These are phyloP conservation scores for Ochotona curzoniae DNA, from an alignment of 2,113 vertebrate genomes.

Conservation along the genomic window DNA sequence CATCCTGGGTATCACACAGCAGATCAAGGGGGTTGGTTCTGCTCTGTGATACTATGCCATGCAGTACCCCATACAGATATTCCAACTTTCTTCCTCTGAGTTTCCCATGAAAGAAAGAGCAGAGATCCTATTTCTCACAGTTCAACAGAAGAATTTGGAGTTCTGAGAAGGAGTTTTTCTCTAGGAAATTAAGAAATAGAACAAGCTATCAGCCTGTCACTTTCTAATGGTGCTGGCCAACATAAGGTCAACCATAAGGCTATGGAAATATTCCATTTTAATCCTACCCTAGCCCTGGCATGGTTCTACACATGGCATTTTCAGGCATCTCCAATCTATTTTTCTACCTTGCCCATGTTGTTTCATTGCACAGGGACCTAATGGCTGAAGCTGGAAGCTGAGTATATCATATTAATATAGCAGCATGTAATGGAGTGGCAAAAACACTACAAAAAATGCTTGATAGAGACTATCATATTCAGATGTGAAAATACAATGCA, in stretches of 20 bases:
- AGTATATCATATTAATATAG: neutral
- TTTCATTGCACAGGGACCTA: neutral
- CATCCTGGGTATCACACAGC: neutral
- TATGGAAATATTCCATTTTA: neutral
- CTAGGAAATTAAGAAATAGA: conserved; percentile 40
- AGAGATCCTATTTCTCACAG: neutral
- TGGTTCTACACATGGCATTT: neutral
- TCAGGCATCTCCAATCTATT: neutral
- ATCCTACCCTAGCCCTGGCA: neutral
- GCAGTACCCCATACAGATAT: neutral
- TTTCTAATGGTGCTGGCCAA: neutral
- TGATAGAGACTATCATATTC: neutral
- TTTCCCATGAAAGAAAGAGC: neutral
- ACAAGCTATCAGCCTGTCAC: neutral
- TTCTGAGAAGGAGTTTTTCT: conserved; percentile 36
- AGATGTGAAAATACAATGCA: no score
- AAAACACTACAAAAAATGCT: neutral
- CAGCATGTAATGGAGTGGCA: neutral
- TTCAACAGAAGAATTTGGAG: conserved; percentile 22
- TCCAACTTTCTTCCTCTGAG: neutral
- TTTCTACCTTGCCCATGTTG: neutral
- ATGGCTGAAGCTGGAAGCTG: neutral
- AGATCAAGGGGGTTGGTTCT: neutral
- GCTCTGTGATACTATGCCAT: neutral
- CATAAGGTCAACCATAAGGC: conserved; percentile 6